Evolutionary conservation across 2,797 vertebrate species (phyloP).

Genomic region (Hypotaenidia okinawae): DNA sequence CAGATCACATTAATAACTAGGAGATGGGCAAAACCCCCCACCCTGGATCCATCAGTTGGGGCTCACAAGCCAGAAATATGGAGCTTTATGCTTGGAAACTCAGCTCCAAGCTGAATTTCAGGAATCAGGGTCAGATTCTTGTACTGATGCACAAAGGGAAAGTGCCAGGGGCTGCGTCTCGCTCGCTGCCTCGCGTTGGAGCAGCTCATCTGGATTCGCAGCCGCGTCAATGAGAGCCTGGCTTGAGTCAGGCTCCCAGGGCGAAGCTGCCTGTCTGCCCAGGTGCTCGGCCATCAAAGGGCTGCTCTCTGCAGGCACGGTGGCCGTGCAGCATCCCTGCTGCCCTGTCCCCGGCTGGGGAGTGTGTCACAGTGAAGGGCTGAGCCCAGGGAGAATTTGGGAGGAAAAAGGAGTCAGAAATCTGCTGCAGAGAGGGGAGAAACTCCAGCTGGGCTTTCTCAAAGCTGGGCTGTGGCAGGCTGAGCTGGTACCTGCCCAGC

Average conservation of each 20-base stretch:
- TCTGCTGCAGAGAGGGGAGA: accelerated
- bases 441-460: neutral
- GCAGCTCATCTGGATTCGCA: slow-evolving; percentile 42
- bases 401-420: neutral
- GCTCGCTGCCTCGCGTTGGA: neutral
- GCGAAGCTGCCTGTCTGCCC: neutral
- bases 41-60: neutral
- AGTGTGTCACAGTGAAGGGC: accelerated
- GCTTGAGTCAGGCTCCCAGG: slow-evolving; percentile 53
- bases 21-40: neutral
- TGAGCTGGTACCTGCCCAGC: neutral
- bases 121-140: slow-evolving; percentile 13
- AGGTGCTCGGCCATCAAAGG: neutral
- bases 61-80: neutral
- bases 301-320: neutral
- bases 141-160: neutral
- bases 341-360: neutral
- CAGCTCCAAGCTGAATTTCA: neutral
- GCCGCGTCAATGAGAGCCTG: slow-evolving; percentile 5
- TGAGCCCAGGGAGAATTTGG: neutral
- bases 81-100: neutral
- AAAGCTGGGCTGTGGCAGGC: neutral
- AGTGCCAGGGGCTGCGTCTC: slow-evolving; percentile 55
- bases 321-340: neutral
- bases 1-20: neutral